Evolutionary conservation across 2,888 invertebrate species (phyloP).

Genomic region (Crepidodera aurea): DNA sequence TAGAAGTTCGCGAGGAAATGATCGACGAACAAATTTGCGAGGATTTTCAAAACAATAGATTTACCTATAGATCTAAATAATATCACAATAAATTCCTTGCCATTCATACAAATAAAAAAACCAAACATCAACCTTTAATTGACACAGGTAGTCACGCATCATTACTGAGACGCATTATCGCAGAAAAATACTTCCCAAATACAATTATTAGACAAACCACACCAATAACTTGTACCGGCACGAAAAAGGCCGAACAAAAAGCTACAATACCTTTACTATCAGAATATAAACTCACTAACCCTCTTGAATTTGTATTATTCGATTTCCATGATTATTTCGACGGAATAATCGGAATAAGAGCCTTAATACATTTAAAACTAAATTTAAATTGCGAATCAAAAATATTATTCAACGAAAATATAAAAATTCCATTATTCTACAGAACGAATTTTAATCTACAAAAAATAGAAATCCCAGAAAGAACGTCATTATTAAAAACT

Average conservation of each 20-base stretch:
- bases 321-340: slow-evolving; percentile 32
- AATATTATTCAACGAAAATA: background rate
- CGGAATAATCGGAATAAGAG: slow-evolving; percentile 31
- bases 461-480: slow-evolving; percentile 1
- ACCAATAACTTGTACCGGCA: background rate
- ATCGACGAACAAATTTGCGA: too few species aligned
- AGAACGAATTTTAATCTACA: background rate
- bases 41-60: too few species aligned
- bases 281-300: slow-evolving; percentile 5
- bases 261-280: slow-evolving; percentile 21
- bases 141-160: slow-evolving; percentile 29
- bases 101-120: background rate
- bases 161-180: slow-evolving; percentile 18
- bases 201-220: slow-evolving; percentile 7
- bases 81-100: too few species aligned
- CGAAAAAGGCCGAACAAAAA: slow-evolving; percentile 1
- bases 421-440: slow-evolving; percentile 12
- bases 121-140: slow-evolving; percentile 28
- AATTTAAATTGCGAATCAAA: slow-evolving; percentile 4
- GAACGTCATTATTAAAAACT: background rate
- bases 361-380: slow-evolving; percentile 19
- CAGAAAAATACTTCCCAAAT: slow-evolving; percentile 26
- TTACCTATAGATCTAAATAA: too few species aligned
- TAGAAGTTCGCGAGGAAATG: too few species aligned
- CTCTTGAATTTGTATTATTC: slow-evolving; percentile 21